These are phyloP conservation scores for Chironomus tepperi DNA, from an alignment of 1,140 invertebrate genomes.

Conservation along the genomic window DNA sequence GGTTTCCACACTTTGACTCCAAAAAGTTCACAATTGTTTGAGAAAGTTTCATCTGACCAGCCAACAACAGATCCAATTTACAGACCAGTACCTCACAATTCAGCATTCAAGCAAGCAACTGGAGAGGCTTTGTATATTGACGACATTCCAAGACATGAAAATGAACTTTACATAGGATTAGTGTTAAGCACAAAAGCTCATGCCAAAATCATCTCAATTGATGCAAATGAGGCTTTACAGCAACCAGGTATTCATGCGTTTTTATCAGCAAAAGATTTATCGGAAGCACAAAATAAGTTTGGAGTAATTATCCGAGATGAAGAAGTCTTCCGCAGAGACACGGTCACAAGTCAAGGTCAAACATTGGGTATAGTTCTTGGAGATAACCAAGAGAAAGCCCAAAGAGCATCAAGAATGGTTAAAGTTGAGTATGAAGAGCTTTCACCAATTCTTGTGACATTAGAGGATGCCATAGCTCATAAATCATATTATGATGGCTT, in stretches of 20 bases:
- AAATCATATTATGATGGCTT: conserved; percentile 55
- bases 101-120: conserved; percentile 82
- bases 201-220: conserved; percentile 67
- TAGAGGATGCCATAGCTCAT: conserved; percentile 72
- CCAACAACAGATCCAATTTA: conserved; percentile 63
- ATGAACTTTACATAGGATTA: conserved; percentile 67
- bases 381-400: conserved; percentile 58
- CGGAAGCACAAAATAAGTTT: conserved; percentile 49
- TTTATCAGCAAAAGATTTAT: conserved; percentile 60
- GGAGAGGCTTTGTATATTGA: conserved; percentile 90
- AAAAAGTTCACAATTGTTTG: conserved; percentile 72
- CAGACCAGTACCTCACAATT: conserved; percentile 68
- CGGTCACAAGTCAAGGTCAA: conserved; percentile 67
- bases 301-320: conserved; percentile 70
- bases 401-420: conserved; percentile 64
- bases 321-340: conserved; percentile 59
- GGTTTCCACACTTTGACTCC: conserved; percentile 53
- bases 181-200: conserved; percentile 71
- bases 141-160: conserved; percentile 66
- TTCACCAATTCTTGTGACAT: conserved; percentile 66
- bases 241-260: conserved; percentile 67
- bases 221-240: conserved; percentile 59
- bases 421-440: conserved; percentile 67
- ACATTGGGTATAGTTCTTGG: conserved; percentile 69
- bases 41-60: conserved; percentile 55